Conservation (phyloP, 2,113 vertebrate genomes). For the Rhizomys pruinosus region DNA sequence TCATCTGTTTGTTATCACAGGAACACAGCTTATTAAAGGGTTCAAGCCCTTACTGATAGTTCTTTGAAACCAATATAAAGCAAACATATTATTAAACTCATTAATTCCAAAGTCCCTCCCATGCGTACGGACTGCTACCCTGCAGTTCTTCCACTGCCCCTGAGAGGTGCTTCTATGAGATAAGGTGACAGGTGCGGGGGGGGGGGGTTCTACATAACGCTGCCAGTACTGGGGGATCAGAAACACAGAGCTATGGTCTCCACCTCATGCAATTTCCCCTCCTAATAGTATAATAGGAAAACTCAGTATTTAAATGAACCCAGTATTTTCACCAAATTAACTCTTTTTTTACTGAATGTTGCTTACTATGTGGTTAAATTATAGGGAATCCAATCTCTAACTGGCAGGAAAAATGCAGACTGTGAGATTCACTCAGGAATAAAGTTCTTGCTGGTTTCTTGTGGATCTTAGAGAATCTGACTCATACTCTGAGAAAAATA, state of each 20-base stretch:
- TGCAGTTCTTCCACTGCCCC: no score
- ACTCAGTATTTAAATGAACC: not conserved
- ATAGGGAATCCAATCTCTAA: not conserved
- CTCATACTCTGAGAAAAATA: accelerated
- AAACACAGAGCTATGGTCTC: not conserved
- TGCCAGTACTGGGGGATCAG: no score
- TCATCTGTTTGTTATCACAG: constrained; percentile 19
- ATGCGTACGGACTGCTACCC: not conserved
- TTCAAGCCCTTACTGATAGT: not conserved
- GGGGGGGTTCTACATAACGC: no score
- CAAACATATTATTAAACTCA: constrained; percentile 4
- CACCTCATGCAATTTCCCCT: not conserved
- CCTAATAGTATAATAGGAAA: constrained; percentile 1
- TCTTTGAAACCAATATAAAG: not conserved
- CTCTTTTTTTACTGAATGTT: not conserved
- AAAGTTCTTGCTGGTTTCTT: not conserved
- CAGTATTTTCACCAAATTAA: constrained; percentile 35
- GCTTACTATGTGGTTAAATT: not conserved
- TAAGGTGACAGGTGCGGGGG: not conserved
- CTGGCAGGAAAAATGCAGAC: not conserved
- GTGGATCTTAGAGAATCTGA: not conserved
- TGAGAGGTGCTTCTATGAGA: not conserved
- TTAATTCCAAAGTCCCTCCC: not conserved
- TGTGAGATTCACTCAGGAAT: not conserved
- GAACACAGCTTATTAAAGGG: not conserved